These are phyloP conservation scores for Mus spretus DNA, from an alignment of 2,797 vertebrate genomes.

Conservation along the genomic window DNA sequence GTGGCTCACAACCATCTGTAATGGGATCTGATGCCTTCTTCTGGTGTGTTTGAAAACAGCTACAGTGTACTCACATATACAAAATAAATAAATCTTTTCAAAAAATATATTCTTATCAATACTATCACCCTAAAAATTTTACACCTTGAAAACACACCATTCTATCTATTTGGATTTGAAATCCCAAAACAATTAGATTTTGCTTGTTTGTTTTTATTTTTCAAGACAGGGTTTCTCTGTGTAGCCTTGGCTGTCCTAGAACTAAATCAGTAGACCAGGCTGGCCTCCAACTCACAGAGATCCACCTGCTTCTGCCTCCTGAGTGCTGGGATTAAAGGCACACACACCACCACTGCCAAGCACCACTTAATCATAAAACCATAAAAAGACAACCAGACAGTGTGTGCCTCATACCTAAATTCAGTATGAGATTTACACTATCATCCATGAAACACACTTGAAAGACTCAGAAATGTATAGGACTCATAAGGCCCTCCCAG, in stretches of 20 bases:
- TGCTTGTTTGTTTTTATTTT: slow-evolving; percentile 55
- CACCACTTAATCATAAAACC: neutral
- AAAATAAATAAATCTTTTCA: neutral
- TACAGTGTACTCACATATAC: neutral
- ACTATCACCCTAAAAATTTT: neutral
- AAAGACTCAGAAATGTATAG: neutral
- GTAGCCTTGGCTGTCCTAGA: neutral
- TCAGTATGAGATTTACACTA: neutral
- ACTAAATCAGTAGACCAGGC: neutral
- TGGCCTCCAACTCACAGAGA: neutral
- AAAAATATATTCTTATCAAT: slow-evolving; percentile 41
- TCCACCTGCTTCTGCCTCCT: neutral
- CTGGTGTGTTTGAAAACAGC: neutral
- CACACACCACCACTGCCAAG: neutral
- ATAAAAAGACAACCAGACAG: neutral
- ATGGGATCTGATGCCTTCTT: neutral
- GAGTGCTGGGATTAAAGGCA: neutral
- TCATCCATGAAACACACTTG: neutral
- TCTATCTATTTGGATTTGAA: neutral
- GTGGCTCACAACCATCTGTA: no score
- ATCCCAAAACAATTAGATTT: neutral
- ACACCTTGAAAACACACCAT: neutral
- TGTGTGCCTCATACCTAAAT: neutral
- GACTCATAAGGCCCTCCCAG: neutral
- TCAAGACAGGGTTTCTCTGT: neutral